Evolutionary conservation across 2,113 vertebrate species (phyloP), one percentile per base, ranked within the genome.

Genomic region (Pachycephala philippinensis): DNA sequence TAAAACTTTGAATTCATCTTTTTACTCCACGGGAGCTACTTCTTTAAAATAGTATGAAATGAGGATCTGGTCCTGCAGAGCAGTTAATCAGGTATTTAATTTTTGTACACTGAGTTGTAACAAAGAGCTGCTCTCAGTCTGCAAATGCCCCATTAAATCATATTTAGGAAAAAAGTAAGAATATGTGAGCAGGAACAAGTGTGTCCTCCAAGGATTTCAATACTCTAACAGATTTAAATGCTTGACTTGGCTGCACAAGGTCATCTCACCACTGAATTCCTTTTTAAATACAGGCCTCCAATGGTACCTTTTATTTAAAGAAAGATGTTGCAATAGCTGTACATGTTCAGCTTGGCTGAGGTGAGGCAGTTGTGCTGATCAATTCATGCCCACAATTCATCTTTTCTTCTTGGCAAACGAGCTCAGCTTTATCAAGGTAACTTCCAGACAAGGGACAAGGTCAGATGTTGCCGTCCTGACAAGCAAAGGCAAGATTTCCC

Each of bases 91-190:
- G 23, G 12, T 89, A 26, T 91, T 95, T 89, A 37, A 78, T 69
- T 94, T 93, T 79, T 82, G 69, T 87, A 84, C 35, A 24, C 24
- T 49, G 64, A 71, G 23, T 76, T 87, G 74, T 69, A 71, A 64
- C 69, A 44, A 79, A 87, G 70, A 80, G 39, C 64, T 74, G 23
- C 24, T 65, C 45, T 64, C 22, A 18, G 8, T 54, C 91, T 93
- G 72, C n/a, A 86, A 96, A 90, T 80, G 91, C 83, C 82, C 76
- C 40, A 35, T 64, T 82, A 74, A 89, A 89, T 93, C 60, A 53
- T 71, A 79, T 50, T 87, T 44, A 87, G 60, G 63, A 19, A 70
- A 92, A 87, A 78, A 26, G 35, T 72, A 66, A 83, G 72, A 57
- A n/a, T 20, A 20, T 31, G 28, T 13, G 28, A 64, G 49, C n/a